Conservation (phyloP, 2,888 invertebrate species). For the Strigamia transsilvanica region DNA sequence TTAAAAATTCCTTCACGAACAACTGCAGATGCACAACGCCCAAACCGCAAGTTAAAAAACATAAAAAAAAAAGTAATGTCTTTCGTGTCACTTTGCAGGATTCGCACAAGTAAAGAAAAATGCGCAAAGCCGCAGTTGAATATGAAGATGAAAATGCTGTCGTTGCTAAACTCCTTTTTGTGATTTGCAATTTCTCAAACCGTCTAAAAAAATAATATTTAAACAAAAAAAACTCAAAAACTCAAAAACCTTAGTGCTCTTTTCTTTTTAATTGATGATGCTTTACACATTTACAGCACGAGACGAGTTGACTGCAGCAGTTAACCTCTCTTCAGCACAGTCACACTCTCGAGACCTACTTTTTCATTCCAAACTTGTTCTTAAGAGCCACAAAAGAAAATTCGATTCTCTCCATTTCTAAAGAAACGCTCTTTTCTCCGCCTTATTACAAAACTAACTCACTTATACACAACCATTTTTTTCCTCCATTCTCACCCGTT, state of each 20-base stretch:
- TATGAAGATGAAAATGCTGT: not conserved
- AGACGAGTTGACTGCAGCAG: constrained; percentile 45
- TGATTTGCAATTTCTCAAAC: not conserved
- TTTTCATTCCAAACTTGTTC: constrained; percentile 46
- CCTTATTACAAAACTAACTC: constrained; percentile 1
- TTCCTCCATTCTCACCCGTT: not conserved
- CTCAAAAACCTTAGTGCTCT: not conserved
- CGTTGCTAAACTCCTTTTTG: constrained; percentile 17
- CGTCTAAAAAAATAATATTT: not conserved
- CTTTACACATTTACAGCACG: constrained; percentile 29
- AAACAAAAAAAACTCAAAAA: not conserved
- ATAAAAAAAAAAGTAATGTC: not conserved
- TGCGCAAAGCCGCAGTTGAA: constrained; percentile 14
- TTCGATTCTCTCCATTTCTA: constrained; percentile 4
- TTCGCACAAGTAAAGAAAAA: not conserved
- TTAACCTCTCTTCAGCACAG: constrained; percentile 31
- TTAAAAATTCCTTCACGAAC: not conserved
- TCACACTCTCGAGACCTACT: constrained; percentile 13
- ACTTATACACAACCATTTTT: not conserved
- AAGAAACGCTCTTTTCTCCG: not conserved
- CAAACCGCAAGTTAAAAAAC: constrained; percentile 26
- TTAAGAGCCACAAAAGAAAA: constrained; percentile 9
- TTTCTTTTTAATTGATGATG: not conserved
- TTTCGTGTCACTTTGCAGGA: constrained; percentile 5
- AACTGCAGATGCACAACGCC: constrained; percentile 20